phyloP scores from a whole-genome alignment of 2,113 vertebrate genomes.

The Gallinago jamesoni region DNA sequence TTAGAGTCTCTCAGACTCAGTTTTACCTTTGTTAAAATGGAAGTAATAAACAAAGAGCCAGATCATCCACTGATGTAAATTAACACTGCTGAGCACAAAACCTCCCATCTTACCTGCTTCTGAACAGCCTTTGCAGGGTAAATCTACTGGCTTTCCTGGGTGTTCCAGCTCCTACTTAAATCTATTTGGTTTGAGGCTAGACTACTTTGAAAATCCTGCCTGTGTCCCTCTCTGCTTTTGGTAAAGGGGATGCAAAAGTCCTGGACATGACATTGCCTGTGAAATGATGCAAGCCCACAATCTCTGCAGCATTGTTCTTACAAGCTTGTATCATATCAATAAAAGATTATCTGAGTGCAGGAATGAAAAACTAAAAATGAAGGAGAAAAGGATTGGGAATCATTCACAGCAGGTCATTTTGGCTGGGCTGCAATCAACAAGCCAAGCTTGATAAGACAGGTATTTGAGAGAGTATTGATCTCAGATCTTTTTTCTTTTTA shows the following conservation, averaged over 20 bases:
- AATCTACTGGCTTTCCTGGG: not conserved
- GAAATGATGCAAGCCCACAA: not conserved
- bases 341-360: not conserved
- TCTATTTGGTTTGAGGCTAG: not conserved
- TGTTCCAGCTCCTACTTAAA: not conserved
- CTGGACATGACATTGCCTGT: not conserved
- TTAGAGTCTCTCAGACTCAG: not conserved
- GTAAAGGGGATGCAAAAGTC: not conserved
- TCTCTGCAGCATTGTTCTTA: not conserved
- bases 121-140: not conserved
- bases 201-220: not conserved
- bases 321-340: not conserved
- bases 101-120: not conserved
- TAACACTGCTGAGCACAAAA: not conserved
- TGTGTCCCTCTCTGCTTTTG: not conserved
- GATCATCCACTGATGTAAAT: not conserved
- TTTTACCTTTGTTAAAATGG: not conserved
- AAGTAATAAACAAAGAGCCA: not conserved
- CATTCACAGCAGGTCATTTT: not conserved
- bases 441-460: not conserved
- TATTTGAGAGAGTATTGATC: not conserved
- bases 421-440: not conserved
- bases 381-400: not conserved
- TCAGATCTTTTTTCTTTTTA: not conserved
- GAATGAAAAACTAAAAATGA: not conserved